phyloP scores from a whole-genome alignment of 2,888 invertebrate genomes.

The Melinopterus prodromus region DNA sequence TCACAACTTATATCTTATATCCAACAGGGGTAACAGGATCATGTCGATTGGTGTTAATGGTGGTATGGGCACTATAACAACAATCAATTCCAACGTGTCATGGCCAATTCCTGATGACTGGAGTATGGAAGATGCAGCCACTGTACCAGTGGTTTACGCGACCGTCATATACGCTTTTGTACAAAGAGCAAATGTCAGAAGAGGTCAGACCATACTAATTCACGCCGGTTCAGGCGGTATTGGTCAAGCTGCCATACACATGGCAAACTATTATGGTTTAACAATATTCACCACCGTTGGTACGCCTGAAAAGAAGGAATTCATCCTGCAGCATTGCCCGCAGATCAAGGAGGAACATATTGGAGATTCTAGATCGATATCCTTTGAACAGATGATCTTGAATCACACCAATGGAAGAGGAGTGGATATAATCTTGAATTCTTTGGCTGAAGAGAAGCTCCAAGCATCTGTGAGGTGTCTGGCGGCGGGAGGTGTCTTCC shows the following conservation, averaged over 20 bases:
- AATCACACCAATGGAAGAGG: conserved; percentile 84
- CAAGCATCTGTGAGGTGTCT: conserved; percentile 72
- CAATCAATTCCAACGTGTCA: conserved; percentile 62
- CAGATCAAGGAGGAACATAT: conserved; percentile 70
- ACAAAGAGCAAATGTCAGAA: conserved; percentile 48
- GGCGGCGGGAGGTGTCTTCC: conserved; percentile 70
- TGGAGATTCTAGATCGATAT: conserved; percentile 86
- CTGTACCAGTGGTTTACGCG: conserved; percentile 78
- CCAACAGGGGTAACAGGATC: conserved; percentile 65
- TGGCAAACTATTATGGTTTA: conserved; percentile 70
- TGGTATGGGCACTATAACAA: conserved; percentile 69
- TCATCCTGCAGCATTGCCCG: conserved; percentile 84
- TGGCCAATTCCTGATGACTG: conserved; percentile 78
- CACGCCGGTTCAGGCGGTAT: conserved; percentile 73
- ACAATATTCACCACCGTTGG: conserved; percentile 90
- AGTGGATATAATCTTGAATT: conserved; percentile 91
- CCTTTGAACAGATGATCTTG: conserved; percentile 87
- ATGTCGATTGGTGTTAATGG: conserved; percentile 71
- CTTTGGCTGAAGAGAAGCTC: conserved; percentile 89
- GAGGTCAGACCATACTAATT: conserved; percentile 58
- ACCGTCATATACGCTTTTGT: conserved; percentile 63
- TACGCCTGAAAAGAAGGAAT: conserved; percentile 82
- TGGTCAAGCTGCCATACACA: conserved; percentile 78
- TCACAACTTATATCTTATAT: neutral
- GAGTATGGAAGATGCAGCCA: conserved; percentile 78